These are phyloP conservation scores for Tetranychus truncatus DNA, from an alignment of 2,888 invertebrate genomes.

Conservation along the genomic window DNA sequence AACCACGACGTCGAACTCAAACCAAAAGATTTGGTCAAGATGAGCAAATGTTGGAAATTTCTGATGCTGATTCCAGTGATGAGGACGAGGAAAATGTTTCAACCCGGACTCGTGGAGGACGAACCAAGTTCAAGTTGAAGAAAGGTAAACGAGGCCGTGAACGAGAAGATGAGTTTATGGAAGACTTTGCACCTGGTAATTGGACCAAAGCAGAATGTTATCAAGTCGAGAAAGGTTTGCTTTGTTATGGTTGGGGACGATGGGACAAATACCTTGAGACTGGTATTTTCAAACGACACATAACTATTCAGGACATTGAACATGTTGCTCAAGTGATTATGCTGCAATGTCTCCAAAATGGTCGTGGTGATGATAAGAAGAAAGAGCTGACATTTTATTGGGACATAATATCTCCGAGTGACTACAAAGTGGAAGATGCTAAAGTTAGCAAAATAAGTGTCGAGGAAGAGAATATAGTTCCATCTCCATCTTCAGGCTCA, in stretches of 20 bases:
- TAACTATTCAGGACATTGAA: conserved; percentile 77
- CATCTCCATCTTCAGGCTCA: conserved; percentile 40
- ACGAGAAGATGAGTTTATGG: conserved; percentile 34
- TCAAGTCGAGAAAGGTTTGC: conserved; percentile 81
- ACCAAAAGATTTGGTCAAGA: conserved; percentile 91
- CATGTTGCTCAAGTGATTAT: conserved; percentile 63
- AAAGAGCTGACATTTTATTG: conserved; percentile 74
- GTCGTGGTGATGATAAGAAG: conserved; percentile 93
- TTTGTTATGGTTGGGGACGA: conserved; percentile 93
- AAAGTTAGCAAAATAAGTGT: conserved; percentile 22
- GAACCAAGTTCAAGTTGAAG: conserved; percentile 45
- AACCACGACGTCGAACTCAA: conserved; percentile 81
- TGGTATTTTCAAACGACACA: conserved; percentile 75
- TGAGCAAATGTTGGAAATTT: conserved; percentile 69
- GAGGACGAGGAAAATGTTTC: conserved; percentile 41
- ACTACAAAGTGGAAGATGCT: not conserved
- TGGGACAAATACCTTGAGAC: conserved; percentile 85
- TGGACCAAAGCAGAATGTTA: conserved; percentile 93
- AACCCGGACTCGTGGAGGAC: conserved; percentile 37
- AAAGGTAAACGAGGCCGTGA: conserved; percentile 23
- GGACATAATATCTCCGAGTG: conserved; percentile 71
- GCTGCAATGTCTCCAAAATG: conserved; percentile 80
- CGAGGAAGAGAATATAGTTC: not conserved
- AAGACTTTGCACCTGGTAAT: conserved; percentile 55
- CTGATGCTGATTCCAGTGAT: conserved; percentile 74